Conservation (phyloP, 2,797 vertebrate genomes). For the Paratrypauchen microcephalus region DNA sequence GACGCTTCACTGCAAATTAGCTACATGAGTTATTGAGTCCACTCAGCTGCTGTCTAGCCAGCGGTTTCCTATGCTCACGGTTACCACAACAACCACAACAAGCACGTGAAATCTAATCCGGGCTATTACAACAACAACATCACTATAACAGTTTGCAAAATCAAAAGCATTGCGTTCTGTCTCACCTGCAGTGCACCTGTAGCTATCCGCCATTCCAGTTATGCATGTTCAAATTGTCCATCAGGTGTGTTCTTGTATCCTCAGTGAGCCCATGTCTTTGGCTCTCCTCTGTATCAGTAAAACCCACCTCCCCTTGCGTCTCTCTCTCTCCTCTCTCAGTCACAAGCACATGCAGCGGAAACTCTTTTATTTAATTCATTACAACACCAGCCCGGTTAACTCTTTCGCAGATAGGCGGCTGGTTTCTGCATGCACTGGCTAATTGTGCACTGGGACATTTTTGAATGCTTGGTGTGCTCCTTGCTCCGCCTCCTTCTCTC, state of each 20-base stretch:
- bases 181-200: conserved; percentile 76
- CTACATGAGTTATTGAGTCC: conserved; percentile 31
- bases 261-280: conserved; percentile 49
- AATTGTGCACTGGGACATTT: conserved; percentile 67
- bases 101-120: conserved; percentile 61
- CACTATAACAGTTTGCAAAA: conserved; percentile 26
- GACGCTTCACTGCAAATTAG: conserved; percentile 17
- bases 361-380: conserved; percentile 82
- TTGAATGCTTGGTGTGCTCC: conserved; percentile 52
- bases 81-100: conserved; percentile 68
- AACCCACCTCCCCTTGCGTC: conserved; percentile 36
- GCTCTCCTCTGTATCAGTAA: conserved; percentile 42
- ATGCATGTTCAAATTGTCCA: conserved; percentile 64
- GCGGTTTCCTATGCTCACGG: conserved; percentile 26
- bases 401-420: conserved; percentile 68
- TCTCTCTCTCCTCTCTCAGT: conserved; percentile 55
- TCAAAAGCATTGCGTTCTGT: conserved; percentile 29
- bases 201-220: conserved; percentile 67
- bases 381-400: conserved; percentile 79
- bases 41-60: conserved; percentile 37
- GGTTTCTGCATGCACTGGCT: conserved; percentile 67
- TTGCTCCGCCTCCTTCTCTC: conserved; percentile 53
- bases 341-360: conserved; percentile 67
- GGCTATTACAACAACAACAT: conserved; percentile 22
- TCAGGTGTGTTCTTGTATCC: conserved; percentile 67